These are phyloP conservation scores for Lordiphosa fenestrarum DNA, from an alignment of 2,888 invertebrate species.

Conservation along the genomic window DNA sequence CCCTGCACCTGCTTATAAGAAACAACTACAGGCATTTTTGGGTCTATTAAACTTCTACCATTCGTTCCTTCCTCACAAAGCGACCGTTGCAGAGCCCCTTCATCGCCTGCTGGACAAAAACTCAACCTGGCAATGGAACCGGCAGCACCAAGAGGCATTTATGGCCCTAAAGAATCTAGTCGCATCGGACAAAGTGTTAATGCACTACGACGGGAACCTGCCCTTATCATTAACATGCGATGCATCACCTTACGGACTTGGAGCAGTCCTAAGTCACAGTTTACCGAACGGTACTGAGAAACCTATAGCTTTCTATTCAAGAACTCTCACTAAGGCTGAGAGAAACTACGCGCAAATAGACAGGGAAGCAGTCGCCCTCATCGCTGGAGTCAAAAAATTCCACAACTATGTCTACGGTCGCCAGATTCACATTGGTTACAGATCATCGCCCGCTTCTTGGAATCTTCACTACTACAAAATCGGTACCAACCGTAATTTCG, in stretches of 20 bases:
- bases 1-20: background rate
- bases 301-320: background rate
- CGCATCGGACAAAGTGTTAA: background rate
- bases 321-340: background rate
- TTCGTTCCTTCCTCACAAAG: too few species aligned
- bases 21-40: background rate
- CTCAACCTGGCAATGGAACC: background rate
- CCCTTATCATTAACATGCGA: background rate
- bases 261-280: too few species aligned
- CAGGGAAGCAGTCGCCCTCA: too few species aligned
- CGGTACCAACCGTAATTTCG: background rate
- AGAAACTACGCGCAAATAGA: background rate
- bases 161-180: background rate
- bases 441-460: background rate
- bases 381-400: background rate
- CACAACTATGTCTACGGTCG: background rate
- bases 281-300: background rate
- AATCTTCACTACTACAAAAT: background rate
- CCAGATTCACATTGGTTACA: background rate
- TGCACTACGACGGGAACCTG: background rate
- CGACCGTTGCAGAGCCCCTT: too few species aligned
- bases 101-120: background rate
- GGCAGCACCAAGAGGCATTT: background rate
- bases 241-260: too few species aligned
- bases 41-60: background rate